Evolutionary conservation across 2,113 vertebrate genomes (phyloP).

Genomic region (Puffinus mauretanicus): DNA sequence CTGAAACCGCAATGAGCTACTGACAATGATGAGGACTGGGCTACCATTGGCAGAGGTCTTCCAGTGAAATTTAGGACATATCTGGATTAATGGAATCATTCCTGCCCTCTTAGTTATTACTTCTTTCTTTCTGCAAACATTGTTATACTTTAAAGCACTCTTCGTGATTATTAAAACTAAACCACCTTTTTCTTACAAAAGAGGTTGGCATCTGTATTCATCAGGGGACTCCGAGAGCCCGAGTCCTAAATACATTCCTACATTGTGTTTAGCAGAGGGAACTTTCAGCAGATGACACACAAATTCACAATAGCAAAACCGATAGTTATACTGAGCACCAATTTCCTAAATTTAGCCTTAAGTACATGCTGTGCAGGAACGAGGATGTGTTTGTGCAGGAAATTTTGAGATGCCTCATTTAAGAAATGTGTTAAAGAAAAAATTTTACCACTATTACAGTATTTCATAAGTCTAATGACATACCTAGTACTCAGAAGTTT

Average conservation of each 20-base stretch:
- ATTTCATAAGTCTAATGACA: neutral
- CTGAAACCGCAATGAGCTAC: neutral
- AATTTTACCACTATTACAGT: neutral
- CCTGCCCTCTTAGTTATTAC: neutral
- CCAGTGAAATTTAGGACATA: neutral
- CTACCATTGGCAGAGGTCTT: neutral
- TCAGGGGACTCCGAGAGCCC: neutral
- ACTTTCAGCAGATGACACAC: neutral
- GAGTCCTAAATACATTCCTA: neutral
- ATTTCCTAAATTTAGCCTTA: conserved; percentile 13
- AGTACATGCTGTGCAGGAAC: neutral
- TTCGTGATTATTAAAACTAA: neutral
- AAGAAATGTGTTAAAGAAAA: neutral
- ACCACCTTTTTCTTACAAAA: neutral
- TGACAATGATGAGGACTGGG: neutral
- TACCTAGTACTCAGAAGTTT: neutral
- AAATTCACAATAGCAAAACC: neutral
- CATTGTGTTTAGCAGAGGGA: neutral
- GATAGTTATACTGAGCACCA: neutral
- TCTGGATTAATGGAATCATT: neutral
- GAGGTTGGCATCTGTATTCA: neutral
- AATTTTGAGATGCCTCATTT: neutral
- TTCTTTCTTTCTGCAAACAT: neutral
- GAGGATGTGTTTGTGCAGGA: neutral
- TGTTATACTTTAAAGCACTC: neutral